Evolutionary conservation across 2,888 invertebrate genomes (phyloP), one percentile per base, ranked within the genome.

Genomic region (Leucania comma): DNA sequence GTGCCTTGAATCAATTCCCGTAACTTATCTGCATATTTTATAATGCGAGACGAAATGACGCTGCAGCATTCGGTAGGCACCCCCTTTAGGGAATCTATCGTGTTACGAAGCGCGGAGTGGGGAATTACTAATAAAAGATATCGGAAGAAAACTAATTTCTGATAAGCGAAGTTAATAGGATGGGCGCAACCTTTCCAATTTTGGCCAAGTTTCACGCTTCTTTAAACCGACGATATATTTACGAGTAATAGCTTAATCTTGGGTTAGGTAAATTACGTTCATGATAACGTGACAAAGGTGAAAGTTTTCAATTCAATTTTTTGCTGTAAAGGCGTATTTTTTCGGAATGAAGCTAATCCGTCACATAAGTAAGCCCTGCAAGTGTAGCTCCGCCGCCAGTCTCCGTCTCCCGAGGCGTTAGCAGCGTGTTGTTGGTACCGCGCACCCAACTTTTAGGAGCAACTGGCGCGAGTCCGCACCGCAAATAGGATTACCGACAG

Each of bases 21-120:
- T 94, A 93, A 94, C 95, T 93, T 94, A 94, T 95, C 93, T 95
- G 93, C 95, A 95, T 95, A 95, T 95, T 95, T 95, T 94, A 95
- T 94, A 94, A 93, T 89, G 91, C 91, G 92, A 93, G 91, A 89
- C 91, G 92, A 90, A 92, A 92, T 91, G 92, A 92, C 90, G 91
- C 84, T 91, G 90, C 91, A 91, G 87, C 88, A 88, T 88, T 87
- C 88, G 84, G 83, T 89, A 86, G 87, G 86, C 89, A 87, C 88
- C 87, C 88, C 87, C 90, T 89, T 87, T 83, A 82, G 91, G 90
- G 90, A 90, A 84, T 89, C 88, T 81, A 88, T 86, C 88, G 84
- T 87, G 86, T 88, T 89, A 86, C 74, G 81, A 79, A 82, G 81
- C 76, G 73, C 69, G 76, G 78, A 80, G 65, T 56, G 72, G 71